phyloP scores from a whole-genome alignment of 2,113 vertebrate species.

The Elanus axillaris region DNA sequence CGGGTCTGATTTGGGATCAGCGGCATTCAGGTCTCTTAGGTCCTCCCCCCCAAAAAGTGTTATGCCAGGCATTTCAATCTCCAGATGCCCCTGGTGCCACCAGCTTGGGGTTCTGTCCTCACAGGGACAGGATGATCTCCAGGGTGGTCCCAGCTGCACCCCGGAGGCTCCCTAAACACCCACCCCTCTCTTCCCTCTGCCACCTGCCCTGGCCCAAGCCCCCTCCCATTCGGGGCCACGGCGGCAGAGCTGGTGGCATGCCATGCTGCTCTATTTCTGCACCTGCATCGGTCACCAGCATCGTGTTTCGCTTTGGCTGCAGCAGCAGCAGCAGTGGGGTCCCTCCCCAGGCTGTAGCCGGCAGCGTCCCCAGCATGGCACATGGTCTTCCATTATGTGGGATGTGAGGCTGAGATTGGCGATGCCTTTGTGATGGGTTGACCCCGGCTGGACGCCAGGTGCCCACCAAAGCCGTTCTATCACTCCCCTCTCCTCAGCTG shows the following conservation, averaged over 20 bases:
- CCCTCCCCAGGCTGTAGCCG: neutral
- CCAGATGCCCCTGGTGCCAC: neutral
- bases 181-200: too few relatives aligned
- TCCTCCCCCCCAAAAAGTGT: neutral
- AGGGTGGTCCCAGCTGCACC: neutral
- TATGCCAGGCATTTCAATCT: neutral
- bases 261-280: neutral
- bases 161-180: neutral
- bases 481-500: too few relatives aligned
- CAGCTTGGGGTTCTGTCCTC: neutral
- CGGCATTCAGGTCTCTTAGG: neutral
- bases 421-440: too few relatives aligned
- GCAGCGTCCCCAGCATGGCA: neutral
- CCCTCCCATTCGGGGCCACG: neutral
- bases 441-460: too few relatives aligned
- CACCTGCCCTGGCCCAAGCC: neutral
- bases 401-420: neutral
- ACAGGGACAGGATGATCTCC: neutral
- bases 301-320: fast-evolving
- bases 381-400: fast-evolving
- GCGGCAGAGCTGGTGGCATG: neutral
- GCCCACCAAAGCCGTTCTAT: too few relatives aligned
- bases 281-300: fast-evolving
- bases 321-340: neutral
- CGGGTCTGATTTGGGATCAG: fast-evolving